Percentiles rank a stretch among this genome's conserved stretches.
Evolutionary conservation across 2,888 invertebrate species (phyloP).

Genomic region (Idaea biselata): DNA sequence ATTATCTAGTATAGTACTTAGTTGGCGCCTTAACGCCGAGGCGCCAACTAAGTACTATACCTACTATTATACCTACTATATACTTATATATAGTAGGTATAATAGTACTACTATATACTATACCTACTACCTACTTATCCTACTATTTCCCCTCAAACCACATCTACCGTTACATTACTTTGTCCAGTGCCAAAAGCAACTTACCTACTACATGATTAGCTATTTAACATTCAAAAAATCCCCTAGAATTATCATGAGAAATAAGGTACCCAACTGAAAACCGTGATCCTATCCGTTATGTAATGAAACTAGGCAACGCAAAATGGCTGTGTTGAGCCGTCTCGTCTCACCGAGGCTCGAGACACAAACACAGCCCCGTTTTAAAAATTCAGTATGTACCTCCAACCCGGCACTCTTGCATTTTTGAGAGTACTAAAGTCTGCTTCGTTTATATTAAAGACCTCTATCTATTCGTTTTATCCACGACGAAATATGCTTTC

Average conservation of each 20-base stretch:
- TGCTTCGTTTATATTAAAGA: constrained; percentile 80
- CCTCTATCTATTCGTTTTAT: constrained; percentile 80
- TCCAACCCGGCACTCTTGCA: constrained; percentile 64
- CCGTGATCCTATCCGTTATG: constrained; percentile 34
- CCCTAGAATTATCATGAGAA: not conserved
- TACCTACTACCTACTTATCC: no score
- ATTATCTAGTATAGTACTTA: no score
- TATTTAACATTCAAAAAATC: not conserved
- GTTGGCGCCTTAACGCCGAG: no score
- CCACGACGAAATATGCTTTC: constrained; percentile 73
- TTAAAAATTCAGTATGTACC: constrained; percentile 74
- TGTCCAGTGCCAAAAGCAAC: no score
- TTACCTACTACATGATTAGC: no score
- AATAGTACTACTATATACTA: no score
- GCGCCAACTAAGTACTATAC: no score
- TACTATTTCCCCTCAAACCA: no score
- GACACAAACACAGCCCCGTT: constrained; percentile 47
- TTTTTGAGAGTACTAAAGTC: constrained; percentile 79
- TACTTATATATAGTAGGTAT: no score
- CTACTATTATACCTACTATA: no score
- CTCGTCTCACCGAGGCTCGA: constrained; percentile 27
- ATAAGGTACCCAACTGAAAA: constrained; percentile 15
- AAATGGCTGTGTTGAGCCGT: constrained; percentile 33
- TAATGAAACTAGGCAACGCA: constrained; percentile 25
- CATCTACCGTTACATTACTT: no score